Conservation (phyloP, 1,140 invertebrate species). For the Saxidomus purpurata region DNA sequence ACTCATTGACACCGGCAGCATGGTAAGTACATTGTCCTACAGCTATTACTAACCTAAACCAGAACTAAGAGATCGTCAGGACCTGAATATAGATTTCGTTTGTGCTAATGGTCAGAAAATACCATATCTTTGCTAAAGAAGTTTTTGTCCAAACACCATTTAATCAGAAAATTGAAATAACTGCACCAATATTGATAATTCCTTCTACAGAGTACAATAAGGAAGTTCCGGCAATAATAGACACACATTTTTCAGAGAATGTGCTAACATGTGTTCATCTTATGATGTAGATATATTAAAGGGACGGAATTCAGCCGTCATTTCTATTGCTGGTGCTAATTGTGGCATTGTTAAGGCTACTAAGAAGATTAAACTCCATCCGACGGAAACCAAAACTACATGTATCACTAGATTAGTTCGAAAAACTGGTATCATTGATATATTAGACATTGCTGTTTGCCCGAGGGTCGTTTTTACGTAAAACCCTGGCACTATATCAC, state of each 20-base stretch:
- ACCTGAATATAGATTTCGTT: not conserved
- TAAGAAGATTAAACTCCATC: constrained; percentile 9
- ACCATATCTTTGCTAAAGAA: constrained; percentile 20
- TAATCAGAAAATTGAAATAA: not conserved
- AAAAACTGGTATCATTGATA: not conserved
- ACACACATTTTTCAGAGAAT: too few species aligned
- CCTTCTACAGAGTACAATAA: not conserved
- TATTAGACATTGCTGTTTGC: not conserved
- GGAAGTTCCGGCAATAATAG: too few species aligned
- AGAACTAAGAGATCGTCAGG: not conserved
- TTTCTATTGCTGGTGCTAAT: not conserved
- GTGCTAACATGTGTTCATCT: too few species aligned
- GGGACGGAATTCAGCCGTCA: too few species aligned
- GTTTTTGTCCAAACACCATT: not conserved
- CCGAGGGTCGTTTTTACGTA: not conserved
- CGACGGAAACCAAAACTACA: not conserved
- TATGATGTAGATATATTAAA: too few species aligned
- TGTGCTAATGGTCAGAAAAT: not conserved
- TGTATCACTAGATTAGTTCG: not conserved
- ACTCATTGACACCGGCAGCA: constrained; percentile 5
- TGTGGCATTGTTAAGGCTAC: not conserved
- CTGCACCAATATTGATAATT: not conserved
- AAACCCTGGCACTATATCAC: not conserved
- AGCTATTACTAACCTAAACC: not conserved
- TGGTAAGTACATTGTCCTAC: not conserved